Evolutionary conservation across 2,797 vertebrate species (phyloP).

Genomic region (Falco concolor): DNA sequence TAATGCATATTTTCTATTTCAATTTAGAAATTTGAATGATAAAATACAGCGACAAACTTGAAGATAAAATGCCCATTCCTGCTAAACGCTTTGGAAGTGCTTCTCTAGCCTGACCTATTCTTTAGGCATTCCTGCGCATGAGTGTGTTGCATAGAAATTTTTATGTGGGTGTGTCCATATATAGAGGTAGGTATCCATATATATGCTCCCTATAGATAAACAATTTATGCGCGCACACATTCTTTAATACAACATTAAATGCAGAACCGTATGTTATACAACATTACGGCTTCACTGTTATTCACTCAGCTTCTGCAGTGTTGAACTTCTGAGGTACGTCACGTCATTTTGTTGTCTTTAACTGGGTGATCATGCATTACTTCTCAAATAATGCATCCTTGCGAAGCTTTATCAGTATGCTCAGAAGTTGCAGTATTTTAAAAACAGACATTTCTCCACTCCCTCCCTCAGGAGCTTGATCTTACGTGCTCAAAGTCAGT

Average conservation of each 20-base stretch:
- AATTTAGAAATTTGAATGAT: not conserved
- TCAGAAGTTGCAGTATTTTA: not conserved
- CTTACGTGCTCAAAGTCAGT: fast-evolving
- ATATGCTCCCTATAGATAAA: not conserved
- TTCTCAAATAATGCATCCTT: not conserved
- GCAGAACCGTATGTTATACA: not conserved
- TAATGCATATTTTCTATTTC: not conserved
- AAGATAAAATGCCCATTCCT: not conserved
- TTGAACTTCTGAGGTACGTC: not conserved
- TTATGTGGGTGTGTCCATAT: not conserved
- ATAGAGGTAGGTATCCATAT: not conserved
- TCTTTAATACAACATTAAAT: not conserved
- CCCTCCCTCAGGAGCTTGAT: not conserved
- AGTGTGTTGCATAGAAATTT: not conserved
- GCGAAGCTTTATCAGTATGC: not conserved
- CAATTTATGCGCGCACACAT: not conserved
- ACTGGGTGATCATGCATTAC: not conserved
- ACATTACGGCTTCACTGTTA: not conserved
- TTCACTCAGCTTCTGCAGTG: not conserved
- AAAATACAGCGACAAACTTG: not conserved
- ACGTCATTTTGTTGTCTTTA: not conserved
- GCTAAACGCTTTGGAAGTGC: not conserved
- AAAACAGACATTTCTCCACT: not conserved
- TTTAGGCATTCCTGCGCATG: not conserved
- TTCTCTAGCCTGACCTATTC: not conserved